Evolutionary conservation across 23 tunicate species (phyloP).

Genomic region (Trididemnum nubilum): DNA sequence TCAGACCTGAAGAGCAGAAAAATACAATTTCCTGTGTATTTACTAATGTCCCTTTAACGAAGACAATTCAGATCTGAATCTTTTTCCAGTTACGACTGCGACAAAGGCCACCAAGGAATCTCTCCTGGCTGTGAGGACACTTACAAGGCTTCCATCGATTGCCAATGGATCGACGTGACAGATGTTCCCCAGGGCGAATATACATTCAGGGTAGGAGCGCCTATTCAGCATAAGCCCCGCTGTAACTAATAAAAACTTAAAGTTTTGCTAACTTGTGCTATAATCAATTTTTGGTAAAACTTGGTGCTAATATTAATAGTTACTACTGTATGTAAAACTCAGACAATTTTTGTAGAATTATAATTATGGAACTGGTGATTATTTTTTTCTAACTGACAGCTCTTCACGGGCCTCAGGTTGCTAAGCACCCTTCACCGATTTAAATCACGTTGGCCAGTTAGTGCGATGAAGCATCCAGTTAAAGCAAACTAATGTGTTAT

Average conservation of each 20-base stretch:
- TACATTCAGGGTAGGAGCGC: constrained; percentile 41
- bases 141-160: constrained; percentile 81
- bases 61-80: too few relatives aligned
- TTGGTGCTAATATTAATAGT: not conserved
- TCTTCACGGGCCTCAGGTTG: too few relatives aligned
- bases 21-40: too few relatives aligned
- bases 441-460: too few relatives aligned
- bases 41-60: too few relatives aligned
- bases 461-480: too few relatives aligned
- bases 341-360: not conserved
- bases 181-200: constrained; percentile 59
- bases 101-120: constrained; percentile 69
- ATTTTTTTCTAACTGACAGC: too few relatives aligned
- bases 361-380: not conserved
- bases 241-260: not conserved
- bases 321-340: not conserved
- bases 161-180: constrained; percentile 99
- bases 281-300: not conserved
- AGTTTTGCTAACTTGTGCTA: not conserved
- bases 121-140: constrained; percentile 88
- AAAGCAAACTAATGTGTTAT: too few relatives aligned
- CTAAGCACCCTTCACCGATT: too few relatives aligned
- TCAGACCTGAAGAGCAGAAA: too few relatives aligned
- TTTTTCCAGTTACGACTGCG: constrained; percentile 56
- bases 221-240: not conserved